Conservation (phyloP, 1,140 invertebrate species). For the Hyles euphorbiae region DNA sequence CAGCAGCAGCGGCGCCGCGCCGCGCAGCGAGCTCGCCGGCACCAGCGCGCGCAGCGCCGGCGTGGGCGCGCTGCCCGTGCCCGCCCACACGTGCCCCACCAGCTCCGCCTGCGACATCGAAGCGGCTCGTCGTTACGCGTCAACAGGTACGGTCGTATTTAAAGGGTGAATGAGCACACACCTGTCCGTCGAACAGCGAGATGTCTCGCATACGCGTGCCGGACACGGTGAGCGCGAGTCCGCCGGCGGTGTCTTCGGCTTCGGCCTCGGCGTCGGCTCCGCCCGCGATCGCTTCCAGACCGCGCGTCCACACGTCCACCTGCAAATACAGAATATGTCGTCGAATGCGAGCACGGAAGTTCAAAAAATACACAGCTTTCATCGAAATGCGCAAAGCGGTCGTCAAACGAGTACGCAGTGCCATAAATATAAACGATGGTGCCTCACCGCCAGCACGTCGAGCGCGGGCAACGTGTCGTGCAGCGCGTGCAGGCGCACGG, state of each 20-base stretch:
- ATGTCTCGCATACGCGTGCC: slow-evolving; percentile 27
- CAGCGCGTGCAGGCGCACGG: slow-evolving; percentile 5
- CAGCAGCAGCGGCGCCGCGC: slow-evolving; percentile 23
- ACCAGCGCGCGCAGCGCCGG: slow-evolving; percentile 33
- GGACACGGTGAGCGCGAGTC: slow-evolving; percentile 32
- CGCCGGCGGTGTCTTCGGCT: slow-evolving; percentile 20
- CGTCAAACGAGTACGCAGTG: no score
- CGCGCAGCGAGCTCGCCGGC: slow-evolving; percentile 8
- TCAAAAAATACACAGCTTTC: no score
- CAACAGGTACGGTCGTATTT: no score
- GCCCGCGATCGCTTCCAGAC: slow-evolving; percentile 36
- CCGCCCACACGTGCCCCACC: slow-evolving; percentile 49
- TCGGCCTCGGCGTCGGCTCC: slow-evolving; percentile 12
- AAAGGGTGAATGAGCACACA: neutral
- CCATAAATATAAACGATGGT: no score
- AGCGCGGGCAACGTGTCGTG: no score
- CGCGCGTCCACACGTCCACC: slow-evolving; percentile 45
- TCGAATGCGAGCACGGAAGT: neutral
- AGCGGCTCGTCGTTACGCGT: no score
- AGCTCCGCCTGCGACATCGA: slow-evolving; percentile 32
- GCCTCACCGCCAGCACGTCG: slow-evolving; percentile 14
- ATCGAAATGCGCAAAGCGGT: no score
- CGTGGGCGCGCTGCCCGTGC: slow-evolving; percentile 42
- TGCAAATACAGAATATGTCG: slow-evolving; percentile 6
- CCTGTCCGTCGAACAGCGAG: slow-evolving; percentile 36